Percentiles rank a stretch among this genome's conserved stretches.
These are phyloP conservation scores for Diuraphis noxia DNA, from an alignment of 1,140 invertebrate genomes.

Conservation along the genomic window DNA sequence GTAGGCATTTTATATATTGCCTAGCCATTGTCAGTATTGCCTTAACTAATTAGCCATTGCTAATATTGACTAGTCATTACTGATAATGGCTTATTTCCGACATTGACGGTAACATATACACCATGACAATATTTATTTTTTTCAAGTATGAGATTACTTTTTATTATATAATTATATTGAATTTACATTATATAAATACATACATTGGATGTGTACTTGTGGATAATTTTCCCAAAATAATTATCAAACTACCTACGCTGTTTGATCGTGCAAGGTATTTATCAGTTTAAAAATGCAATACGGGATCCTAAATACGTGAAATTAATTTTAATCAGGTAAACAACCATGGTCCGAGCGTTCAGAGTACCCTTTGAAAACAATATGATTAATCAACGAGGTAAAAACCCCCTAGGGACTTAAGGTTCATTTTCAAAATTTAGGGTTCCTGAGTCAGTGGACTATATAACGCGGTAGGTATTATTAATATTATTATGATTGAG, in stretches of 20 bases:
- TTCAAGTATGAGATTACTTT: not conserved
- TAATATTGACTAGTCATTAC: no score
- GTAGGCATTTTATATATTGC: no score
- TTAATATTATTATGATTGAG: conserved; percentile 14
- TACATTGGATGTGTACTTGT: not conserved
- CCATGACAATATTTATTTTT: no score
- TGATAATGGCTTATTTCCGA: no score
- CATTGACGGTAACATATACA: no score
- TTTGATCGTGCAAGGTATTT: not conserved
- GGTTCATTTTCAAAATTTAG: conserved; percentile 29
- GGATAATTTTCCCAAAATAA: not conserved
- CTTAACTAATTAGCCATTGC: no score
- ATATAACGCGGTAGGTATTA: not conserved
- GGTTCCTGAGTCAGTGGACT: not conserved
- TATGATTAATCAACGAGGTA: conserved; percentile 39
- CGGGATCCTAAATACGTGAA: not conserved
- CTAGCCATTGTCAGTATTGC: no score
- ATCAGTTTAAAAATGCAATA: conserved; percentile 40
- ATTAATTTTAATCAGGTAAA: conserved; percentile 43
- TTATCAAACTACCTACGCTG: not conserved
- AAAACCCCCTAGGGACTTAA: conserved; percentile 3
- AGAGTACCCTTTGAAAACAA: conserved; percentile 16
- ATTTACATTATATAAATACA: not conserved
- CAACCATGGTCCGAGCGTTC: not conserved
- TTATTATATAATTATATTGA: not conserved